phyloP scores from a whole-genome alignment of 2,797 vertebrate species.

The Gallinago solitaria region DNA sequence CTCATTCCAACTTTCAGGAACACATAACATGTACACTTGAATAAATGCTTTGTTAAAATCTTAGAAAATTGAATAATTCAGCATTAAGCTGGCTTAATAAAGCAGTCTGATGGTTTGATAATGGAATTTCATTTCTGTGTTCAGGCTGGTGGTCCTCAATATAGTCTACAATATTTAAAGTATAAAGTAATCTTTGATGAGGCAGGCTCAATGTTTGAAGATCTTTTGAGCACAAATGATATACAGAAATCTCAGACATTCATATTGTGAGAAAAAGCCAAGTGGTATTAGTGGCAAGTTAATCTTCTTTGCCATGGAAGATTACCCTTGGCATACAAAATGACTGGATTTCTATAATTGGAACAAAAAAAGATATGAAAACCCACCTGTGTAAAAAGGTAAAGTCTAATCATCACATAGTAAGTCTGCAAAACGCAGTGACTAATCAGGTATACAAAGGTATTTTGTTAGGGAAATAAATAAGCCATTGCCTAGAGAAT shows the following conservation, averaged over 20 bases:
- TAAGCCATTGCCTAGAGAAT: background rate
- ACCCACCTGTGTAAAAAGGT: background rate
- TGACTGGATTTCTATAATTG: background rate
- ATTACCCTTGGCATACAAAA: background rate
- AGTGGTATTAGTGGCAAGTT: background rate
- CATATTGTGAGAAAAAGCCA: background rate
- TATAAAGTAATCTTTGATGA: background rate
- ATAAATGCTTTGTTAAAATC: background rate
- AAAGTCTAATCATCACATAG: background rate
- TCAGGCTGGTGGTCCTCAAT: background rate
- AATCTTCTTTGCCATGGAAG: background rate
- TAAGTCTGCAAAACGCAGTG: background rate
- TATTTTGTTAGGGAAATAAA: background rate
- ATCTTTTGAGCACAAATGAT: background rate
- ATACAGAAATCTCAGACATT: background rate
- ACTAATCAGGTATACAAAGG: background rate
- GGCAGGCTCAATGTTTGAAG: background rate
- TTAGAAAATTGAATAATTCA: background rate
- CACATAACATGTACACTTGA: background rate
- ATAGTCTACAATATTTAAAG: background rate
- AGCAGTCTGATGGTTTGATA: background rate
- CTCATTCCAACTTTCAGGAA: background rate
- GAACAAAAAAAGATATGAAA: background rate
- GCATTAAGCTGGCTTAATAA: background rate
- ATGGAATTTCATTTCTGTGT: background rate